Conservation (phyloP, 2,888 invertebrate species). For the Microchrysa polita region DNA sequence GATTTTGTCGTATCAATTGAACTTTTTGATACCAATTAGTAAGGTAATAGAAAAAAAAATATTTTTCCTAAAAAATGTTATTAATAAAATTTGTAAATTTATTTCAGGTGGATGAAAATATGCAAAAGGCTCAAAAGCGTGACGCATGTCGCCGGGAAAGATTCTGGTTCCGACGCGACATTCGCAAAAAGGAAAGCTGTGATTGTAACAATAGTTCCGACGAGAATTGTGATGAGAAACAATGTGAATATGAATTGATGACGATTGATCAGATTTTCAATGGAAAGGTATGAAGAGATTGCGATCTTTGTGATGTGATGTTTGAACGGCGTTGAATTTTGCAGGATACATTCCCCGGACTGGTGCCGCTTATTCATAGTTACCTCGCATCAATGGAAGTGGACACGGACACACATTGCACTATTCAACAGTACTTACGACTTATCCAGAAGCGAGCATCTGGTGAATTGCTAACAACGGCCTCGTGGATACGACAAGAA, state of each 20-base stretch:
- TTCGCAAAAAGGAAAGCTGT: slow-evolving; percentile 56
- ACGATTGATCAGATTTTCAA: slow-evolving; percentile 97
- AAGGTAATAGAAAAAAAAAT: slow-evolving; percentile 70
- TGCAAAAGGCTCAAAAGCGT: slow-evolving; percentile 92
- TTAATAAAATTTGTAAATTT: slow-evolving; percentile 21
- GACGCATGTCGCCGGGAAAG: slow-evolving; percentile 84
- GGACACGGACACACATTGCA: slow-evolving; percentile 98
- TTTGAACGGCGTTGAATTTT: background rate
- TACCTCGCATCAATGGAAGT: slow-evolving; percentile 96
- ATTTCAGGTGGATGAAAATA: slow-evolving; percentile 88
- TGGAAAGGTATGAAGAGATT: slow-evolving; percentile 70
- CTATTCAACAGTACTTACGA: slow-evolving; percentile 94
- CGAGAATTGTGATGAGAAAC: slow-evolving; percentile 54
- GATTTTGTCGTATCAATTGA: slow-evolving; percentile 94
- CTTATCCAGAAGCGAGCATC: slow-evolving; percentile 88
- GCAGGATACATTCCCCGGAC: slow-evolving; percentile 91
- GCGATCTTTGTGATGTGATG: background rate
- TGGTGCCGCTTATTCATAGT: slow-evolving; percentile 92
- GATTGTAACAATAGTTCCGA: slow-evolving; percentile 61
- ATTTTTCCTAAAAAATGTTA: background rate
- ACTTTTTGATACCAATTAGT: slow-evolving; percentile 97
- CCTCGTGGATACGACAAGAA: slow-evolving; percentile 93
- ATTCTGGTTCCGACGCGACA: slow-evolving; percentile 93
- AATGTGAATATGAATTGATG: slow-evolving; percentile 77
- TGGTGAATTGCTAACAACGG: slow-evolving; percentile 92